phyloP scores from a whole-genome alignment of 1,140 invertebrate genomes.

The Hylaeus volcanicus region DNA sequence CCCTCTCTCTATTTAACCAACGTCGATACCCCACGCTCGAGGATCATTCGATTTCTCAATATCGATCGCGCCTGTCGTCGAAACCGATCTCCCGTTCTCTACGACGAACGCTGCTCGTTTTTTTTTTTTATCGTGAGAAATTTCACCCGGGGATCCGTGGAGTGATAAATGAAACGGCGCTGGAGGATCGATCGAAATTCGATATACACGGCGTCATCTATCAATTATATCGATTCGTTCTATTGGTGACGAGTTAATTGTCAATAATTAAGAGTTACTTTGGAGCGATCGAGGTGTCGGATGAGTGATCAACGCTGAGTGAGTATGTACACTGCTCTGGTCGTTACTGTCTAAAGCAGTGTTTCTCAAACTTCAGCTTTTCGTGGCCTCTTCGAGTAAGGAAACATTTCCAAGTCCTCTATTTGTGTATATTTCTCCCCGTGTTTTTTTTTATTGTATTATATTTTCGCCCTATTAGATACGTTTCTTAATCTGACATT shows the following conservation, averaged over 20 bases:
- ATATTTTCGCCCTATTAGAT: too few species aligned
- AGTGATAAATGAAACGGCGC: conserved; percentile 34
- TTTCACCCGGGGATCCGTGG: background rate
- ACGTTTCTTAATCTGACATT: too few species aligned
- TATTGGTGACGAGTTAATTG: conserved; percentile 17
- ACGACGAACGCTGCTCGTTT: background rate
- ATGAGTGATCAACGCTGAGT: background rate
- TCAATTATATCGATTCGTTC: background rate
- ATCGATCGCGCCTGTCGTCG: conserved; percentile 32
- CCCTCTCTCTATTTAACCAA: background rate
- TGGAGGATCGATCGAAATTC: background rate
- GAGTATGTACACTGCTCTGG: background rate
- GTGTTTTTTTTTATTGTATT: too few species aligned
- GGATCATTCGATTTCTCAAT: conserved; percentile 17
- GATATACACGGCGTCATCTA: background rate
- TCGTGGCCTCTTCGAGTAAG: too few species aligned
- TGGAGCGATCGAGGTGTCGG: background rate
- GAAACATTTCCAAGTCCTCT: too few species aligned
- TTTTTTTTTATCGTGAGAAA: conserved; percentile 1
- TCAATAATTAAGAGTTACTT: conserved; percentile 11
- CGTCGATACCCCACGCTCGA: background rate
- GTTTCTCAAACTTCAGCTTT: background rate
- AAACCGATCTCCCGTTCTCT: conserved; percentile 11
- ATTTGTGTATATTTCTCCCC: too few species aligned
- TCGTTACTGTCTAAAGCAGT: background rate